phyloP scores from a whole-genome alignment of 2,113 vertebrate species.

The Solea solea region DNA sequence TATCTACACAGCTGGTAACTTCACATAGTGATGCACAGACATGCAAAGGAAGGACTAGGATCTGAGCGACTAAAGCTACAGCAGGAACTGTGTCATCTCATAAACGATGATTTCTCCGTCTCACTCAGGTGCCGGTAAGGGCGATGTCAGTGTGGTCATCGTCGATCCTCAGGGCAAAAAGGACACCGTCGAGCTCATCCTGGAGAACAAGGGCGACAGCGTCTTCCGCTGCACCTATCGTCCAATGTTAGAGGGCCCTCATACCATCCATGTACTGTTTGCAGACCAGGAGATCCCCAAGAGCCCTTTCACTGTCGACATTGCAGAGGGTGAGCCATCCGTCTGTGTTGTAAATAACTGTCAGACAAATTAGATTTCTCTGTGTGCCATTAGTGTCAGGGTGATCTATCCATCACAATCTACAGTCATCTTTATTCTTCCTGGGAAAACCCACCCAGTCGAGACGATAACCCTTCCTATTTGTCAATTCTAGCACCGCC shows the following conservation, averaged over 20 bases:
- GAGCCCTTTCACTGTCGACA: constrained; percentile 90
- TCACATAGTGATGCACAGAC: not conserved
- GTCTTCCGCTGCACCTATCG: constrained; percentile 96
- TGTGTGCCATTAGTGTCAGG: constrained; percentile 31
- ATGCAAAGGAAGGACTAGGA: not conserved
- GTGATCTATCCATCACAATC: constrained; percentile 59
- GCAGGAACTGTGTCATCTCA: not conserved
- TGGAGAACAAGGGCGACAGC: constrained; percentile 94
- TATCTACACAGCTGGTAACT: constrained; percentile 94
- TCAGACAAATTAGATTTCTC: constrained; percentile 63
- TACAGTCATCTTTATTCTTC: constrained; percentile 46
- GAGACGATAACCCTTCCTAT: constrained; percentile 66
- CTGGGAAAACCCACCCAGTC: constrained; percentile 21
- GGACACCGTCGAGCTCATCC: constrained; percentile 93
- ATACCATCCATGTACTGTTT: constrained; percentile 88
- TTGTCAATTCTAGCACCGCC: constrained; percentile 79
- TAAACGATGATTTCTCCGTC: not conserved
- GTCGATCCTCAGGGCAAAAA: constrained; percentile 91
- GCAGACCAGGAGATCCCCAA: constrained; percentile 89
- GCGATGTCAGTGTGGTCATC: constrained; percentile 93
- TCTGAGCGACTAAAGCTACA: not conserved
- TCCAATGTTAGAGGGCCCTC: constrained; percentile 89
- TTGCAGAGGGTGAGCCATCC: constrained; percentile 89
- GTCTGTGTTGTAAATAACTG: constrained; percentile 52
- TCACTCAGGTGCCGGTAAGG: constrained; percentile 88